phyloP scores from a whole-genome alignment of 2,888 invertebrate genomes.

The Craniophora ligustri region DNA sequence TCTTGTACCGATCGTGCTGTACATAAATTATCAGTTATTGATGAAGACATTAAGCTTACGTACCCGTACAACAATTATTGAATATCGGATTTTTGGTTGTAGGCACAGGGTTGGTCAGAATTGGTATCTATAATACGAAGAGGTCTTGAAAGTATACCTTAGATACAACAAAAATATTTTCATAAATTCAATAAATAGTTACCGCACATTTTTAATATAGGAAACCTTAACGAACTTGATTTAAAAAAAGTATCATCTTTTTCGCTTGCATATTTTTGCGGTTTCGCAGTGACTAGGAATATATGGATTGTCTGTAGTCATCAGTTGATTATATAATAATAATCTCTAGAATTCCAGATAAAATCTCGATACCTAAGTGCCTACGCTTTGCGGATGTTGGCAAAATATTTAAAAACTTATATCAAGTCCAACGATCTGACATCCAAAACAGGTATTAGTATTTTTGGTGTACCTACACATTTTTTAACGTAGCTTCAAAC shows the following conservation, averaged over 20 bases:
- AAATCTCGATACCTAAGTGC: slow-evolving; percentile 16
- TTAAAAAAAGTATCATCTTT: too few species aligned
- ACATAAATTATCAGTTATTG: slow-evolving; percentile 89
- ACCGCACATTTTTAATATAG: too few species aligned
- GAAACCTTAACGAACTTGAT: too few species aligned
- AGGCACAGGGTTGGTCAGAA: slow-evolving; percentile 45
- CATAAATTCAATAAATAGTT: too few species aligned
- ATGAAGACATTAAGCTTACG: slow-evolving; percentile 88
- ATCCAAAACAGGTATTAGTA: slow-evolving; percentile 9
- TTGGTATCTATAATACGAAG: slow-evolving; percentile 19
- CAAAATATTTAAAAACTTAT: slow-evolving; percentile 28
- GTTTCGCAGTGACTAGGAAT: not conserved
- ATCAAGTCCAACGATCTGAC: slow-evolving; percentile 29
- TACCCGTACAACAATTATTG: slow-evolving; percentile 77
- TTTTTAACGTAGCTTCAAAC: not conserved
- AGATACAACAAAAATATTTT: too few species aligned
- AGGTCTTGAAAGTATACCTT: too few species aligned
- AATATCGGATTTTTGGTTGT: slow-evolving; percentile 65
- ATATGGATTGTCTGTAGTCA: slow-evolving; percentile 9
- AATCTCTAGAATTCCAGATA: slow-evolving; percentile 13
- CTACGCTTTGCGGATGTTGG: slow-evolving; percentile 30
- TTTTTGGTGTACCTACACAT: not conserved
- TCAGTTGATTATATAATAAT: slow-evolving; percentile 5
- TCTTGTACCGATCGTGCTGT: slow-evolving; percentile 87
- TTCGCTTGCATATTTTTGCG: too few species aligned